Percentiles rank a stretch among this genome's conserved stretches.
Conservation (phyloP, 2,888 invertebrate genomes). For the Drosophila fulvimacula region DNA sequence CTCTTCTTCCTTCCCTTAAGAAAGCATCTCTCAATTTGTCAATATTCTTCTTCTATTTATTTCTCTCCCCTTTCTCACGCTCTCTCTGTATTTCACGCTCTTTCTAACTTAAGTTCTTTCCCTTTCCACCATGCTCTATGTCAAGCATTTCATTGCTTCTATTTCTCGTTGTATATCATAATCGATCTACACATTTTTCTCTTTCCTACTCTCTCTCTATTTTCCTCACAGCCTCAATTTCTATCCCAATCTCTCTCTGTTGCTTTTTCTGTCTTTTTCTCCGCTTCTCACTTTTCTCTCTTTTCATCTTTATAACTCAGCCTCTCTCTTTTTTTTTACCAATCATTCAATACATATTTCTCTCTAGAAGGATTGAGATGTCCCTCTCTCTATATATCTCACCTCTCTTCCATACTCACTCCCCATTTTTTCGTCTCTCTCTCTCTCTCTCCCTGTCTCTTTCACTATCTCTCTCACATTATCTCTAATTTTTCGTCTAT, state of each 20-base stretch:
- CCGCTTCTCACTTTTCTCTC: neutral
- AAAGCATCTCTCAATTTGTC: too few species aligned
- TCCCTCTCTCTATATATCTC: neutral
- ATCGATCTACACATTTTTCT: too few species aligned
- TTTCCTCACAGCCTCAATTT: too few species aligned
- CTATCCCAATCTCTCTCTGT: neutral
- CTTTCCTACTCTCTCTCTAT: too few species aligned
- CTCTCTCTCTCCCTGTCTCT: neutral
- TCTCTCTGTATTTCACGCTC: too few species aligned
- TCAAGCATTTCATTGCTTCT: neutral
- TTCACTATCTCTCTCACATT: neutral
- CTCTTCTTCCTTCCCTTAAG: too few species aligned
- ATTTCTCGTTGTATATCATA: neutral
- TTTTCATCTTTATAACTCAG: neutral
- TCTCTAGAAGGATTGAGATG: too few species aligned
- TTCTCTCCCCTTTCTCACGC: too few species aligned
- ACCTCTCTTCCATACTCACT: neutral
- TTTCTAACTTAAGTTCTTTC: too few species aligned
- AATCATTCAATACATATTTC: too few species aligned
- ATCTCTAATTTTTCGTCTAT: neutral
- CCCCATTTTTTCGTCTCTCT: neutral
- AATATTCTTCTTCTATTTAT: too few species aligned
- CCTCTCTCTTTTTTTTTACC: neutral
- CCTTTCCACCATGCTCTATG: too few species aligned
- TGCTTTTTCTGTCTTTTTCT: neutral